These are phyloP conservation scores for Bombus cullumanus DNA, from an alignment of 1,140 invertebrate species.

Conservation along the genomic window DNA sequence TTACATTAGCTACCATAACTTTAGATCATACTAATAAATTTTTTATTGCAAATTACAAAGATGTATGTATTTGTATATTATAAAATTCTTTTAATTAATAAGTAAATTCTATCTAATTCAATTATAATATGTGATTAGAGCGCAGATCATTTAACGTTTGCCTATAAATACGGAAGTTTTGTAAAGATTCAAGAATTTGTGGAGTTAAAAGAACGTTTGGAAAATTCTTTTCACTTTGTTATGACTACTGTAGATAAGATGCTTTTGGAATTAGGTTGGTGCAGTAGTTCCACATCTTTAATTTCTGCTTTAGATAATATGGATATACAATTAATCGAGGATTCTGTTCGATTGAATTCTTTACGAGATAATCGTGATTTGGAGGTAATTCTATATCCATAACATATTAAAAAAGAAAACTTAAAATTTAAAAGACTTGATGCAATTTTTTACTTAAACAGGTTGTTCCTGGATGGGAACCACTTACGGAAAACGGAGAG, in stretches of 20 bases:
- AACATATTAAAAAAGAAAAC: neutral
- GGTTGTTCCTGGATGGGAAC: slow-evolving; percentile 80
- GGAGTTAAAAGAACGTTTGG: slow-evolving; percentile 90
- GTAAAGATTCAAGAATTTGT: slow-evolving; percentile 95
- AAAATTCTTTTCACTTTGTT: slow-evolving; percentile 92
- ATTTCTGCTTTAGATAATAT: slow-evolving; percentile 78
- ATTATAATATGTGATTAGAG: slow-evolving; percentile 85
- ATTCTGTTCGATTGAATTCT: slow-evolving; percentile 82
- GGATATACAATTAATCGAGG: slow-evolving; percentile 84
- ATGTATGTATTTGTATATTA: slow-evolving; percentile 84
- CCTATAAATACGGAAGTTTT: slow-evolving; percentile 97
- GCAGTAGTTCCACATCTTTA: slow-evolving; percentile 74
- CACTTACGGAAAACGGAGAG: slow-evolving; percentile 63
- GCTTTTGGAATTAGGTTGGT: slow-evolving; percentile 88
- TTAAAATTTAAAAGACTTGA: neutral
- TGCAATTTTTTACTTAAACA: slow-evolving; percentile 38
- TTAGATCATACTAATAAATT: slow-evolving; percentile 91
- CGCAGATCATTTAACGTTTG: slow-evolving; percentile 94
- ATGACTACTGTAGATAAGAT: slow-evolving; percentile 90
- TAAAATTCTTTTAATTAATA: neutral
- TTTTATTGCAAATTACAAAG: slow-evolving; percentile 93
- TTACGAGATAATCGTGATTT: slow-evolving; percentile 86
- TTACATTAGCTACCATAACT: slow-evolving; percentile 85
- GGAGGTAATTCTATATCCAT: slow-evolving; percentile 67
- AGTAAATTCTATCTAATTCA: slow-evolving; percentile 14